These are phyloP conservation scores for Salarias fasciatus DNA, from an alignment of 2,797 vertebrate genomes.

Conservation along the genomic window DNA sequence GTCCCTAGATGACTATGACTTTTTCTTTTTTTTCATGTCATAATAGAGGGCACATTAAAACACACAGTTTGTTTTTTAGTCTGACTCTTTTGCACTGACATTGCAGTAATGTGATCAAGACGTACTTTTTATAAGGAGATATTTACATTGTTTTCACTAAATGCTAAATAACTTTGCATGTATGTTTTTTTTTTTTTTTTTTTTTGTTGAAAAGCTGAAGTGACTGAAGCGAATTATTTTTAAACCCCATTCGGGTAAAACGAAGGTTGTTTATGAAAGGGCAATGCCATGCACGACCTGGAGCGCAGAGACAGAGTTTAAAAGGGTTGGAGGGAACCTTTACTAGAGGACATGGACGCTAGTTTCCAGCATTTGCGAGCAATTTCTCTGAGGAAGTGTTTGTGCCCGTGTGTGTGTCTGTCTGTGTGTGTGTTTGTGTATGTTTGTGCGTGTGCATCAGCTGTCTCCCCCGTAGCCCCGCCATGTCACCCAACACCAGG, in stretches of 20 bases:
- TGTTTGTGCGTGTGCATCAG: conserved; percentile 44
- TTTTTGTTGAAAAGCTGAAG: not conserved
- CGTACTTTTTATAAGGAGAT: too few relatives aligned
- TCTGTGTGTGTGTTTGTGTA: conserved; percentile 22
- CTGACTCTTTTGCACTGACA: too few relatives aligned
- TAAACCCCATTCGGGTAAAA: conserved; percentile 28
- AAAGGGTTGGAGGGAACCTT: conserved; percentile 49
- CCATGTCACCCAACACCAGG: conserved; percentile 73
- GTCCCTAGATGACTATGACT: too few relatives aligned
- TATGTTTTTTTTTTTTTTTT: too few relatives aligned
- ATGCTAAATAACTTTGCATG: too few relatives aligned
- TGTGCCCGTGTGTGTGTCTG: not conserved
- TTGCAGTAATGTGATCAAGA: too few relatives aligned
- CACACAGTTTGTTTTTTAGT: too few relatives aligned
- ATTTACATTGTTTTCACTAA: too few relatives aligned
- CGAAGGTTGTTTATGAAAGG: conserved; percentile 40
- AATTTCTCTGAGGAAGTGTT: conserved; percentile 49
- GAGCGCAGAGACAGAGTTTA: conserved; percentile 33
- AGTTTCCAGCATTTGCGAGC: conserved; percentile 48
- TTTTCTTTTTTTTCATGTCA: too few relatives aligned
- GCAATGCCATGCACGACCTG: conserved; percentile 59
- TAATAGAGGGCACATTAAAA: too few relatives aligned
- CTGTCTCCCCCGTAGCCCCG: conserved; percentile 61
- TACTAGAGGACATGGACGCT: conserved; percentile 53
- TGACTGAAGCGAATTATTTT: conserved; percentile 22